phyloP scores from a whole-genome alignment of 1,140 invertebrate genomes.

The Odontomachus brunneus region DNA sequence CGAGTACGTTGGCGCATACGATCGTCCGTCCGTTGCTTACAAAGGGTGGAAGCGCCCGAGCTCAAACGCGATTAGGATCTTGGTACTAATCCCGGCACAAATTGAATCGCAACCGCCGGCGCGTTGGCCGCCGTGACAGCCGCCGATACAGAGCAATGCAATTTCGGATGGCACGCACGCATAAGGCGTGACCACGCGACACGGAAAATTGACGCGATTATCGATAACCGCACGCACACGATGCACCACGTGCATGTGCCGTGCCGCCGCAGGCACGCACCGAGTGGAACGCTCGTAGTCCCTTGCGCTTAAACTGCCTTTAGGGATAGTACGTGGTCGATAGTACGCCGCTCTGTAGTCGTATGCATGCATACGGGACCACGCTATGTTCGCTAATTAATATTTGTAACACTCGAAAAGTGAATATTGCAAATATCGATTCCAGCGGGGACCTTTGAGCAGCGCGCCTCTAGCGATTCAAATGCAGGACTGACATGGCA shows the following conservation, averaged over 20 bases:
- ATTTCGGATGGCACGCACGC: constrained; percentile 62
- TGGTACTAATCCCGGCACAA: constrained; percentile 62
- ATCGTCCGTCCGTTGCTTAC: not conserved
- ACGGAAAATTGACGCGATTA: constrained; percentile 63
- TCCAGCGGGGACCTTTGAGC: constrained; percentile 9
- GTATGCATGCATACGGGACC: not conserved
- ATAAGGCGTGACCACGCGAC: constrained; percentile 58
- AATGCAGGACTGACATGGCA: not conserved
- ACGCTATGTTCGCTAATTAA: constrained; percentile 37
- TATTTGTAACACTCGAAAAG: constrained; percentile 62
- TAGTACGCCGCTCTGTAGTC: constrained; percentile 46
- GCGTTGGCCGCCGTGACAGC: constrained; percentile 56
- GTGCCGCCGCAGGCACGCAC: constrained; percentile 42
- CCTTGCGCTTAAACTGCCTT: constrained; percentile 53
- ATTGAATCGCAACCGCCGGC: constrained; percentile 60
- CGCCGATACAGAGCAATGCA: constrained; percentile 63
- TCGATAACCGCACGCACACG: constrained; percentile 59
- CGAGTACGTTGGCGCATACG: not conserved
- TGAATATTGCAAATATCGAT: too few relatives aligned
- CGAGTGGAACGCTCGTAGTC: constrained; percentile 6
- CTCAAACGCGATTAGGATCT: constrained; percentile 66
- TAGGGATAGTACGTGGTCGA: constrained; percentile 46
- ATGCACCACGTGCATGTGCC: constrained; percentile 29
- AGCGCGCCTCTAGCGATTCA: not conserved
- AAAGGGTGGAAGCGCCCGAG: constrained; percentile 31